Percentiles rank a stretch among this genome's conserved stretches.
Conservation (phyloP, 64 coral and sea anemone species). For the Montipora cactus region DNA sequence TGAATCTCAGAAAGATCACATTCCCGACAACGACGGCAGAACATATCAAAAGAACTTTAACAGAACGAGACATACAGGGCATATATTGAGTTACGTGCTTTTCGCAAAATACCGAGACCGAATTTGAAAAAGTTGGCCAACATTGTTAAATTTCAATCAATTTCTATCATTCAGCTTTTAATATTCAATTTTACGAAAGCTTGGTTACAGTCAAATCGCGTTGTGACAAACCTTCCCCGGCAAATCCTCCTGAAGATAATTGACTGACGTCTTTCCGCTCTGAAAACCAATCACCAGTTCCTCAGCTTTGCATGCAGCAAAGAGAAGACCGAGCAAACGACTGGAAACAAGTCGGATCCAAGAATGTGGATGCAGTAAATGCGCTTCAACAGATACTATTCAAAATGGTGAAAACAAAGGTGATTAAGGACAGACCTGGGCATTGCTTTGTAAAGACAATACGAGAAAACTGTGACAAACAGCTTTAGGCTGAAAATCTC, state of each 20-base stretch:
- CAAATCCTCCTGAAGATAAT: constrained; percentile 57
- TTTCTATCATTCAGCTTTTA: too few species aligned
- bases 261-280: neutral
- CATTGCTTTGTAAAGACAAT: neutral
- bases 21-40: too few species aligned
- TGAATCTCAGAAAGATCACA: too few species aligned
- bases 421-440: neutral
- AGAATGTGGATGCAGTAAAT: constrained; percentile 75
- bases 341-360: constrained; percentile 89
- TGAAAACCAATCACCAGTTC: constrained; percentile 51
- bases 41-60: too few species aligned
- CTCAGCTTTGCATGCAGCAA: constrained; percentile 77
- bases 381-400: constrained; percentile 79
- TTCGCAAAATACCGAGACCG: too few species aligned
- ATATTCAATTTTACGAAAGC: neutral
- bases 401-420: neutral
- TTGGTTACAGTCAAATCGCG: neutral
- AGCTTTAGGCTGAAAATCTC: neutral
- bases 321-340: constrained; percentile 80
- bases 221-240: constrained; percentile 60
- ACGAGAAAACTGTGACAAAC: neutral
- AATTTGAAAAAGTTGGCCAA: too few species aligned
- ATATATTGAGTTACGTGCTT: too few species aligned
- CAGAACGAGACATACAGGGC: too few species aligned
- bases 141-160: too few species aligned